Evolutionary conservation across 2,113 vertebrate species (phyloP).

Genomic region (Tyto alba): DNA sequence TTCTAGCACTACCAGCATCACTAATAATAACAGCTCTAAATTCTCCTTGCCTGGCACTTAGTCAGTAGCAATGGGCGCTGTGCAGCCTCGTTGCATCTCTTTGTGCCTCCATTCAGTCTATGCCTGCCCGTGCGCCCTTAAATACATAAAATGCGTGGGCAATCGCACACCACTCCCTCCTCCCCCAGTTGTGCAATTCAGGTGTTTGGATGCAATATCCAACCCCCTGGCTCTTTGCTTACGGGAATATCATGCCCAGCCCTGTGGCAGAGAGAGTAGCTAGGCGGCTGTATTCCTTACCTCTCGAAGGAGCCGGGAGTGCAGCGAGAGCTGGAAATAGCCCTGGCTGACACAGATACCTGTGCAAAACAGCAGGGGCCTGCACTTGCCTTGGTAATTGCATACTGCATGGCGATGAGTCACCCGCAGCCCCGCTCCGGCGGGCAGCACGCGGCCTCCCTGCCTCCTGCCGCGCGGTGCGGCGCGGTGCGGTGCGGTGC

Average conservation of each 20-base stretch:
- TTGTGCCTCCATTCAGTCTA: rapidly evolving
- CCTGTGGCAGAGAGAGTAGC: neutral
- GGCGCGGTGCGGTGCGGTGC: neutral
- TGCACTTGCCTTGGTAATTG: conserved; percentile 37
- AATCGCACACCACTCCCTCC: neutral
- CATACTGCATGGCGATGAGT: conserved; percentile 59
- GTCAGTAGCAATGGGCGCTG: neutral
- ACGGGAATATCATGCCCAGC: neutral
- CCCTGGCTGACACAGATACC: conserved; percentile 58
- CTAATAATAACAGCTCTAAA: neutral
- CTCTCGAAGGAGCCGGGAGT: neutral
- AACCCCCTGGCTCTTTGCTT: neutral
- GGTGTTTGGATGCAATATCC: neutral
- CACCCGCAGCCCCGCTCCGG: conserved; percentile 26
- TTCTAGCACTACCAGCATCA: neutral
- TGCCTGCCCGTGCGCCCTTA: neutral
- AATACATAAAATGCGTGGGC: neutral
- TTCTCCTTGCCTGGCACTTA: neutral
- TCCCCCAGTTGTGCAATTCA: neutral
- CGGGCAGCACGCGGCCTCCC: conserved; percentile 23
- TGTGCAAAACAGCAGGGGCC: conserved; percentile 54
- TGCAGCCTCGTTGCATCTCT: neutral
- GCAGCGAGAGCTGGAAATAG: conserved; percentile 47
- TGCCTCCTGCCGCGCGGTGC: neutral
- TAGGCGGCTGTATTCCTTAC: neutral